Base-by-base conservation (phyloP, 2,113 vertebrate genomes). In the Anoplopoma fimbria region DNA sequence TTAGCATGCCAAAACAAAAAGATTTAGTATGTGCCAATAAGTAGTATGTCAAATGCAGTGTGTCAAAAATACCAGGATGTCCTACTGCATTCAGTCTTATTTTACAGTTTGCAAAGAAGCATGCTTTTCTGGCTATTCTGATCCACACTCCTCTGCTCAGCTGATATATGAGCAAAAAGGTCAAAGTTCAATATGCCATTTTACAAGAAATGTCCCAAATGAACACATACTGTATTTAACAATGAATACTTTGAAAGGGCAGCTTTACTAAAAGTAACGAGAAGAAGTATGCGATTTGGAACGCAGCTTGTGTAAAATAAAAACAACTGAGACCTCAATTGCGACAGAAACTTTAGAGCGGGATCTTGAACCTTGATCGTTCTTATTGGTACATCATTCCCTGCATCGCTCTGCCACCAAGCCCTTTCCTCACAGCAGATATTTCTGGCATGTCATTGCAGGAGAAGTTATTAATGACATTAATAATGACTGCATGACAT, bases 401-500 rank as follows among this genome's bases (percentile, higher is more conserved):
- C 62, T 14, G 60, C 33, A 6, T 1, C 31, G 10, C 33, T 62
- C 29, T 31, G 4, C 5, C 55, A 58, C 17, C 5, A 15, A 15
- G 31, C 8, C 31, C 19, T 31, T 61, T 29, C 17, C 29, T 34
- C 12, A n/a, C 61, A 13, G 61, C 21, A 23, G 34, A 29, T 27
- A 29, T 60, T 31, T 61, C 17, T 21, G 58, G 15, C 58, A 21
- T 21, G 58, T 63, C 61, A 63, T n/a, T 38, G 34, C 10, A n/a
- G 61, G 34, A 36, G 21, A 25, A 42, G 36, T 40, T 40, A 25
- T 63, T 13, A 38, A 40, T 9, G 63, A 4, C 14, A 42, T 65
- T 65, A 65, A 68, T 47, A 68, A 67, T 67, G 64, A 67, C 64
- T 29, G 64, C 27, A 6, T 68, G 65, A 68, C 42, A 68, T 68